phyloP scores from a whole-genome alignment of 2,888 invertebrate genomes.

The Cheiracanthium punctorium region DNA sequence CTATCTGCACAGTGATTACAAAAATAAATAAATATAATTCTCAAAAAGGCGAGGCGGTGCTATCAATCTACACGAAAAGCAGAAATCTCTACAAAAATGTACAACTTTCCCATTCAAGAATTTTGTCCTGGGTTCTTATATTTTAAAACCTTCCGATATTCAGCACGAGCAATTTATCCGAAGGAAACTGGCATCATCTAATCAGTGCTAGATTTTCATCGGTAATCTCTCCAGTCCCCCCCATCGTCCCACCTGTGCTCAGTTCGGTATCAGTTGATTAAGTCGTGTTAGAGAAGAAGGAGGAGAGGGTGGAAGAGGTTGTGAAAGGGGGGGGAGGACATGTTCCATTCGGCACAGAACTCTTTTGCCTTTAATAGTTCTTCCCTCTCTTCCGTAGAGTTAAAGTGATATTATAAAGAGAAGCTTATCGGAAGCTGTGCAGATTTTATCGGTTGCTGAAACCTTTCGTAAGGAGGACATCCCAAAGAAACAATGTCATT shows the following conservation, averaged over 20 bases:
- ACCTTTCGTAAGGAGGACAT: neutral
- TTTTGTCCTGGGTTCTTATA: too few species aligned
- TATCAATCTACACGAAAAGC: too few species aligned
- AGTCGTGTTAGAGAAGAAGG: neutral
- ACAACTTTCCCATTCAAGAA: too few species aligned
- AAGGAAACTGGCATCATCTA: neutral
- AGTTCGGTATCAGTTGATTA: constrained; percentile 14
- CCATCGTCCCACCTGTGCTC: too few species aligned
- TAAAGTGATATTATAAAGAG: neutral
- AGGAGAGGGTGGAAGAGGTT: too few species aligned
- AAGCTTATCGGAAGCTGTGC: neutral
- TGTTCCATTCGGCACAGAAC: neutral
- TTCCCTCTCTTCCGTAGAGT: neutral
- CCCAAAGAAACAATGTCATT: neutral
- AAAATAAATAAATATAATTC: too few species aligned
- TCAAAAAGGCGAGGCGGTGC: too few species aligned
- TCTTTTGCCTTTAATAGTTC: constrained; percentile 5
- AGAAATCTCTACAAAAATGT: too few species aligned
- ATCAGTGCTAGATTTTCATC: neutral
- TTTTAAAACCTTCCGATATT: neutral
- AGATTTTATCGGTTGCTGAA: neutral
- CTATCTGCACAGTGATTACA: too few species aligned
- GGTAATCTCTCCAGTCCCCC: neutral
- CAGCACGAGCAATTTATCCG: neutral
- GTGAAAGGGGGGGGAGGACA: neutral